Base-by-base conservation (phyloP, 53 echinoderm and acorn worm species). In the Apostichopus leukothele region DNA sequence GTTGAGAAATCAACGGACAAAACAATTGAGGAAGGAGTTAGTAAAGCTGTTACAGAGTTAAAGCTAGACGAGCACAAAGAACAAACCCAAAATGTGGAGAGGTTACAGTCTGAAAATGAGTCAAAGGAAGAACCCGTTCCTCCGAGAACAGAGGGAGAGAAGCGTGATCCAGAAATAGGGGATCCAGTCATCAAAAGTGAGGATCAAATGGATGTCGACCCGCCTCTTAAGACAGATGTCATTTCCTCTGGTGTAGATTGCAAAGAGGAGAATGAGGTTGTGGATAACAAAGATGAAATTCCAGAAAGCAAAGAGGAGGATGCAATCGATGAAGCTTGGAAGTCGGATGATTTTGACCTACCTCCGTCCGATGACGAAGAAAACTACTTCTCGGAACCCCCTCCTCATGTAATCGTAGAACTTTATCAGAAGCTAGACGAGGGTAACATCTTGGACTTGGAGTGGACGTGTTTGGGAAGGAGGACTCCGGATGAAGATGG, bases 391-490 rank as follows among this genome's bases (percentile, higher is more conserved):
- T 94, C 91, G 91, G 95, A 96, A 93, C 98, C 98, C 0, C 89
- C 95, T 54, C 61, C 90, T 8, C 89, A 92, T 11, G 91, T 95
- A n/a, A 97, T 95, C 53, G 91, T 96, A 50, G 95, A 97, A 78
- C 94, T 97, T 9, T 97, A 93, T 78, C 89, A 93, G 75, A 96
- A 92, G 88, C 87, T 97, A 39, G 98, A 97, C 90, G 89, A 92
- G 57, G 92, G 94, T 59, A 96, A 93, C 4, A 88, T 97, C 52
- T 88, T 97, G 71, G 95, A 97, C 51, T 90, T 97, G 60, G 88
- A 89, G 55, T 97, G 98, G 98, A 97, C 96, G 84, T 97, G 98
- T 86, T 94, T 95, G 11, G 94, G 94, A 50, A 88, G 95, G 89
- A 93, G 94, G 74, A 79, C 83, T 20, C 98, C 94, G 4, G 93